Evolutionary conservation across 2,888 invertebrate species (phyloP), one percentile per base, ranked within the genome.

Genomic region (Caenorhabditis angaria): DNA sequence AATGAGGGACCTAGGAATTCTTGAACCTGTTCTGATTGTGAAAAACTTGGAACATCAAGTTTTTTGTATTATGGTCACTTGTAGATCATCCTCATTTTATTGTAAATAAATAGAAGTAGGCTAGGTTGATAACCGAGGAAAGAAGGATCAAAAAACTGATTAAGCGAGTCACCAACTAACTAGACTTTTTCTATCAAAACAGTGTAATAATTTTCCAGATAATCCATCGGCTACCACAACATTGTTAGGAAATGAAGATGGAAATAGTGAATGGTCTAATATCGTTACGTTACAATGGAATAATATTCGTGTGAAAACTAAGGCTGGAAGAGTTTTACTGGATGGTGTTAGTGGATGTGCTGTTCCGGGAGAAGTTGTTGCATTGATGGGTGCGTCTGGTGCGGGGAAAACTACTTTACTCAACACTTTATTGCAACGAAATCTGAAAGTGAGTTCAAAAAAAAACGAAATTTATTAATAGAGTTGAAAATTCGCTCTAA

Each of bases 401-500:
- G 94, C 95, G 0, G 96, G 96, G 0, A 97, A 97, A 90, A 95
- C 96, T 0, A 96, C 95, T 0, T 91, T 97, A 4, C 90, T 97
- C 65, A 96, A 97, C 88, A 92, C 94, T 0, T 88, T 97, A 75
- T 94, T 81, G 20, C 75, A 76, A 24, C 65, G 84, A 27, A 84
- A 84, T 65, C 27, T 51, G 48, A 83, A 81, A n/a, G 79, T 58
- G 41, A 12, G 32, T 32, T 32, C 10, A 18, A 18, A 22, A 41
- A n/a, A n/a, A n/a, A n/a, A n/a, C n/a, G n/a, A n/a, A n/a, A n/a
- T n/a, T n/a, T 41, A 41, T 5, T 41, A 41, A 2, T 32, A 32
- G 32, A n/a, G n/a, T n/a, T n/a, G n/a, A n/a, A n/a, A n/a, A n/a
- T n/a, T n/a, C n/a, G n/a, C n/a, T n/a, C n/a, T n/a, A n/a, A n/a